These are phyloP conservation scores for Phalloptychus januarius DNA, from an alignment of 2,797 vertebrate species.

Conservation along the genomic window DNA sequence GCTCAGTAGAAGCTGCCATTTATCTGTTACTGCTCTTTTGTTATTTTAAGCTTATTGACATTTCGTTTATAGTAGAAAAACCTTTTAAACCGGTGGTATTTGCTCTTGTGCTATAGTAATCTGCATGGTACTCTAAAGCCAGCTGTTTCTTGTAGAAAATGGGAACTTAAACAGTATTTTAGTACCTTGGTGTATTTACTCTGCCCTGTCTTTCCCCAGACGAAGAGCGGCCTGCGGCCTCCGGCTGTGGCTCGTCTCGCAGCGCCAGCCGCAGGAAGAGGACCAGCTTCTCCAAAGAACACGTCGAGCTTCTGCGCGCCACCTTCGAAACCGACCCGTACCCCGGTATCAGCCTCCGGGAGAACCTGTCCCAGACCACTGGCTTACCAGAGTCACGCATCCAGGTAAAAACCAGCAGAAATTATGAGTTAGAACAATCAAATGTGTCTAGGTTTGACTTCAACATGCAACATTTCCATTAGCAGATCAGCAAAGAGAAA, in stretches of 20 bases:
- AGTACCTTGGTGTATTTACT: not conserved
- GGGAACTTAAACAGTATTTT: not conserved
- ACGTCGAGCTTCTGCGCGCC: conserved; percentile 76
- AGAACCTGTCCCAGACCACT: conserved; percentile 79
- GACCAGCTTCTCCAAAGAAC: conserved; percentile 83
- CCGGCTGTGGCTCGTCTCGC: conserved; percentile 53
- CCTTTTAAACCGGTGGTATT: not conserved
- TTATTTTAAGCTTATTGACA: too few relatives aligned
- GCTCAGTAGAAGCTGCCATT: not conserved
- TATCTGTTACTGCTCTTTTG: not conserved
- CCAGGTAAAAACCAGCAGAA: conserved; percentile 66
- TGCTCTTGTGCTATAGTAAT: not conserved
- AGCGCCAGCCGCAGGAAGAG: conserved; percentile 81
- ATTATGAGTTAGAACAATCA: not conserved
- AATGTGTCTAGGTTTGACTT: not conserved
- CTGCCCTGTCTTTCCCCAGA: conserved; percentile 70
- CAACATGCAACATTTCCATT: not conserved
- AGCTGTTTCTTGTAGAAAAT: not conserved
- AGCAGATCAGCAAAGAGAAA: not conserved
- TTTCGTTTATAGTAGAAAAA: not conserved
- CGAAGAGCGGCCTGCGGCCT: conserved; percentile 40
- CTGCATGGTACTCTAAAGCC: not conserved
- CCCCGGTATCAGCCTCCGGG: conserved; percentile 82
- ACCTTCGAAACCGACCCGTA: conserved; percentile 82
- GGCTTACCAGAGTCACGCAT: conserved; percentile 84